Evolutionary conservation across 2,113 vertebrate species (phyloP).

Genomic region (Arothron firmamentum): DNA sequence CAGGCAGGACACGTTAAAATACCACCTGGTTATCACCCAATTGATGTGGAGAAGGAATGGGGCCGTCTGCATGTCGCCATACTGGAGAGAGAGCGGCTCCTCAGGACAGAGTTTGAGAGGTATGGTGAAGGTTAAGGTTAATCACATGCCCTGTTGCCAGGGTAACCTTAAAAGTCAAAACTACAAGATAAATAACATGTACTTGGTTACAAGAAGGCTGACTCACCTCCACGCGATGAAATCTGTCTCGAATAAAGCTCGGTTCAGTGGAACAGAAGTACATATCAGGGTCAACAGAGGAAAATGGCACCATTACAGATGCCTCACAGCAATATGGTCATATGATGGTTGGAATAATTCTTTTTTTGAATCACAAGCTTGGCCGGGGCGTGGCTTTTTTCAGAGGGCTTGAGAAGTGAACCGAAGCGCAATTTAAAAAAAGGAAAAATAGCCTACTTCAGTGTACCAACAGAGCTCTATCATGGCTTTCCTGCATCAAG

Average conservation of each 20-base stretch:
- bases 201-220: constrained; percentile 31
- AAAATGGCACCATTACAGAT: constrained; percentile 10
- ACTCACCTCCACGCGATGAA: constrained; percentile 38
- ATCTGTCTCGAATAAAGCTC: constrained; percentile 3
- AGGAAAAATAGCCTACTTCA: neutral
- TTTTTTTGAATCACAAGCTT: constrained; percentile 42
- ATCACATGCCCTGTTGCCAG: constrained; percentile 37
- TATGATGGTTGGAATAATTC: constrained; percentile 7
- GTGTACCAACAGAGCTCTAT: neutral
- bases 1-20: constrained; percentile 86
- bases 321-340: constrained; percentile 6
- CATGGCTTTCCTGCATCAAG: constrained; percentile 74
- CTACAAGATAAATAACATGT: constrained; percentile 2
- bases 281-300: constrained; percentile 33
- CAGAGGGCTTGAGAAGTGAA: neutral
- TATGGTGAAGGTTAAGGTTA: neutral
- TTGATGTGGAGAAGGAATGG: constrained; percentile 98
- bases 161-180: constrained; percentile 1
- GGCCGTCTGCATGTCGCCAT: constrained; percentile 89
- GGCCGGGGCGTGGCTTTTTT: constrained; percentile 32
- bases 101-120: constrained; percentile 86
- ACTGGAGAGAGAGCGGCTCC: constrained; percentile 88
- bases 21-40: constrained; percentile 83
- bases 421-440: neutral
- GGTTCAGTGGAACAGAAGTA: constrained; percentile 28